phyloP scores from a whole-genome alignment of 2,888 invertebrate genomes.

The Lordiphosa fenestrarum region DNA sequence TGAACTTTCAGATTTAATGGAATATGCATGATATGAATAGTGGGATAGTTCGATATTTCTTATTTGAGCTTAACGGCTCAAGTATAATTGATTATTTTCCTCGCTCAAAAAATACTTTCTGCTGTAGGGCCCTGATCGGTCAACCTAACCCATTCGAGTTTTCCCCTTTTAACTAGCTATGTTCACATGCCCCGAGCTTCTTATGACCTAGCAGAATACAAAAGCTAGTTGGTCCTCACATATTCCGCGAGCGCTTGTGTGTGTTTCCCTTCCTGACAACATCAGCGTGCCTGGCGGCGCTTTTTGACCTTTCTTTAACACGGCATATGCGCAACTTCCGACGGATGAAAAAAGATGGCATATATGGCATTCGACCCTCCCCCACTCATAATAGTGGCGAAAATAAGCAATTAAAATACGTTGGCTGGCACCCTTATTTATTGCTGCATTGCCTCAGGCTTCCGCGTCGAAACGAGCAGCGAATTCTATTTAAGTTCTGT shows the following conservation, averaged over 20 bases:
- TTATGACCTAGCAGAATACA: constrained; percentile 6
- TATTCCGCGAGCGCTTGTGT: not conserved
- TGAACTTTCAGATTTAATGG: too few relatives aligned
- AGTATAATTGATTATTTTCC: too few relatives aligned
- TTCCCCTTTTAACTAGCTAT: constrained; percentile 10
- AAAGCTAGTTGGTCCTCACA: not conserved
- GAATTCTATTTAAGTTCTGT: constrained; percentile 28
- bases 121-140: not conserved
- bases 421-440: constrained; percentile 49
- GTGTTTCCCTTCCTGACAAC: not conserved
- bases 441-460: constrained; percentile 52
- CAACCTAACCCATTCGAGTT: not conserved
- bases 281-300: constrained; percentile 43
- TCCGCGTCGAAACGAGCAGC: constrained; percentile 23
- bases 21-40: too few relatives aligned
- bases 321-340: constrained; percentile 64
- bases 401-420: constrained; percentile 39
- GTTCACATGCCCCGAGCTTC: not conserved
- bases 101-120: not conserved
- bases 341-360: constrained; percentile 21
- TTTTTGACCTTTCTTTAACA: constrained; percentile 50
- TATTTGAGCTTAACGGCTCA: too few relatives aligned
- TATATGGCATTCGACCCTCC: constrained; percentile 8
- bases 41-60: too few relatives aligned
- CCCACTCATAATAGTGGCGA: constrained; percentile 15